These are phyloP conservation scores for Phyto melanocephala DNA, from an alignment of 2,888 invertebrate species.

Conservation along the genomic window DNA sequence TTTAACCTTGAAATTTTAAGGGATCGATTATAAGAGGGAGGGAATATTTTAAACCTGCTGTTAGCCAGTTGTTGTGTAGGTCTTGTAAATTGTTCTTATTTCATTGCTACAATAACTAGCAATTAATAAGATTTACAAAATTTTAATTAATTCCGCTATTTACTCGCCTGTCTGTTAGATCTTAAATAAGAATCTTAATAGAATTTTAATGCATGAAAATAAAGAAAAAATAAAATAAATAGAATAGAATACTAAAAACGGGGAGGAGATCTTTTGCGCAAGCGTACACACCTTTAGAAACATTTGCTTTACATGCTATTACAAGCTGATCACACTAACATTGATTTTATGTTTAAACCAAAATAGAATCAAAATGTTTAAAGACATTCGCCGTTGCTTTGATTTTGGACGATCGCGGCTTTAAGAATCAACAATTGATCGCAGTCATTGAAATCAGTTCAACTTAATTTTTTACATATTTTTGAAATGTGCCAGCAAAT, in stretches of 20 bases:
- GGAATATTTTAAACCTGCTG: neutral
- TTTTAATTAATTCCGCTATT: slow-evolving; percentile 33
- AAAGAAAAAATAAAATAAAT: neutral
- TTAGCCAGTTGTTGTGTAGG: neutral
- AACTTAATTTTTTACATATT: too few relatives aligned
- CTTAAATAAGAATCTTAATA: slow-evolving; percentile 16
- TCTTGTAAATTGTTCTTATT: neutral
- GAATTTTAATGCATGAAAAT: slow-evolving; percentile 15
- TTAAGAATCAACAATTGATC: too few relatives aligned
- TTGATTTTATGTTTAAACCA: neutral
- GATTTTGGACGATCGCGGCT: too few relatives aligned
- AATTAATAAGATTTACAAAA: neutral
- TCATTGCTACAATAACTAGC: neutral
- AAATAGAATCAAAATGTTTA: too few relatives aligned
- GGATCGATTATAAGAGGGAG: neutral
- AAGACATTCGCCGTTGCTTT: too few relatives aligned
- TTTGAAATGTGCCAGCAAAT: too few relatives aligned
- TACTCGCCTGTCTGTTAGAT: neutral
- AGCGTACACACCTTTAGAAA: slow-evolving; percentile 10
- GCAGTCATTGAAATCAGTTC: too few relatives aligned
- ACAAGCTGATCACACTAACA: neutral
- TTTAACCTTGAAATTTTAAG: slow-evolving; percentile 41
- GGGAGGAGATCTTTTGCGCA: slow-evolving; percentile 33
- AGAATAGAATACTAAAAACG: neutral
- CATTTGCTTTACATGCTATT: neutral